Conservation (phyloP, 92 coral and sea anemone genomes). For the Parazoanthus atlanticus region DNA sequence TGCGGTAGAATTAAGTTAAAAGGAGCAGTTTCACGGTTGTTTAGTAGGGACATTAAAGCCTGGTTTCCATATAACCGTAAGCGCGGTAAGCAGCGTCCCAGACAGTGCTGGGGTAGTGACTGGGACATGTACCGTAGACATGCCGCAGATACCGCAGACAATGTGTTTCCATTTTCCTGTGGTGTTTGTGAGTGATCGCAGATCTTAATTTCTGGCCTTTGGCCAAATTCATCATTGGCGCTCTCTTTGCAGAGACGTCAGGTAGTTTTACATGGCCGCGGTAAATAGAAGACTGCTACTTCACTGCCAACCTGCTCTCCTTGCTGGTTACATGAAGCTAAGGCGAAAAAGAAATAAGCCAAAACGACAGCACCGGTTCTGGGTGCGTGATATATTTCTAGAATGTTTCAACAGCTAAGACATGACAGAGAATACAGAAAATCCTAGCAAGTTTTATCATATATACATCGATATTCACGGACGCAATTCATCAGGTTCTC, state of each 20-base stretch:
- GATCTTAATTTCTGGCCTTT: neutral
- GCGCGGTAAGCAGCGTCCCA: too few relatives aligned
- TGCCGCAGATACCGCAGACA: conserved; percentile 3
- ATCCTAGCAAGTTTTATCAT: conserved; percentile 3
- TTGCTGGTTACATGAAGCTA: conserved; percentile 2
- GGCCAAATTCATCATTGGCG: neutral
- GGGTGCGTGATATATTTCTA: conserved; percentile 1
- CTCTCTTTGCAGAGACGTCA: neutral
- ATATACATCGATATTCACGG: neutral
- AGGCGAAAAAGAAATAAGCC: neutral
- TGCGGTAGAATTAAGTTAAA: too few relatives aligned
- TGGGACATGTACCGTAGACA: neutral
- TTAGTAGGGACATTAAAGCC: too few relatives aligned
- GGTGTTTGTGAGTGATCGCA: neutral
- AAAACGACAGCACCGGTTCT: neutral
- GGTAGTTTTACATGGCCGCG: neutral
- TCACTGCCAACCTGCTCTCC: conserved; percentile 5
- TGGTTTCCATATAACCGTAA: too few relatives aligned
- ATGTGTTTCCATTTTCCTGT: neutral
- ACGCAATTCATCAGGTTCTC: neutral
- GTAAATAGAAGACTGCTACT: neutral
- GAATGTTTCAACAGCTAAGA: too few relatives aligned
- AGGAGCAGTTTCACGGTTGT: neutral
- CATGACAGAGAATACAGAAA: too few relatives aligned
- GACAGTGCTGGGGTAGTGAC: too few relatives aligned